Base-by-base conservation (phyloP, 1,140 invertebrate genomes). In the Eurosta solidaginis region DNA sequence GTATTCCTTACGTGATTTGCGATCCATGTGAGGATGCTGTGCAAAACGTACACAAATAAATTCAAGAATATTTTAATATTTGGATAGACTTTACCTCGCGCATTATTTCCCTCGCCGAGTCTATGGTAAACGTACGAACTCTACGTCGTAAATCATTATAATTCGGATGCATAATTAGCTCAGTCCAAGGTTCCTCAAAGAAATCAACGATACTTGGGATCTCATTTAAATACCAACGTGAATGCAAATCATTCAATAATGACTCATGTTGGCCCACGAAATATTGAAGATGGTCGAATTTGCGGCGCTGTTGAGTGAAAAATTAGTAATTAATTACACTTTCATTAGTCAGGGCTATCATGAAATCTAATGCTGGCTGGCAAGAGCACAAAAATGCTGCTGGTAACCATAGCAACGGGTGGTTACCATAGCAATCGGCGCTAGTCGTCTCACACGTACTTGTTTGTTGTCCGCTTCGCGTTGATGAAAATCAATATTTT, bases 201-300 rank as follows among this genome's bases (percentile, higher is more conserved):
- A 81, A 86, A 14, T 49, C 63, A 1, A 86, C 4, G 3, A 86
- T 80, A 40, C 77, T 81, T 1, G 73, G 20, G 7, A 86, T 84
- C 0, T 14, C 63, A 0, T 75, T 33, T 0, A 78, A 47, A 40
- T 42, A 49, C 47, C 73, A 83, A 5, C 81, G 82, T 0, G 76
- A 42, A 10, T 40, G 79, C 0, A 86, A 29, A 63, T 81, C 84
- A 77, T 86, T 86, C 1, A 86, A 25, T 7, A 86, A 45, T 1
- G 76, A 0, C 45, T 86, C 83, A 42, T 86, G 85, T 14, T 82
- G 81, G 73, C 85, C 84, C 27, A 80, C 81, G 44, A 86, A 85
- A 22, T 80, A 78, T 50, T 82, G 80, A 40, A 86, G 73, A 47
- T 80, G 83, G 49, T 86, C 84, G 7, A 83, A 68, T 0, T 45